Evolutionary conservation across 2,888 invertebrate genomes (phyloP).

Genomic region (Lithophane ornitopus): DNA sequence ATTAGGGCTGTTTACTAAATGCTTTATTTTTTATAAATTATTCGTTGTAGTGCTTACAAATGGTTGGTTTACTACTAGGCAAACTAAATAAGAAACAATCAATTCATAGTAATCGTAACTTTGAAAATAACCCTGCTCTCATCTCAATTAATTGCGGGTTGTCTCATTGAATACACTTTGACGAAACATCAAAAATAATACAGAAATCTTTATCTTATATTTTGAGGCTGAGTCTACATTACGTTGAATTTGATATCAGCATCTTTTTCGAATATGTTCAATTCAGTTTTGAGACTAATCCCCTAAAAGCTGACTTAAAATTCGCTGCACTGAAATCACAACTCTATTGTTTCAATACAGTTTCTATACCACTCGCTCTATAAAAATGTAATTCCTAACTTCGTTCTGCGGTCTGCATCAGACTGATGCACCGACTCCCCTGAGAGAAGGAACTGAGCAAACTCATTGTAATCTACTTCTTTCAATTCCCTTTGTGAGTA

Average conservation of each 20-base stretch:
- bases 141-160: background rate
- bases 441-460: conserved; percentile 65
- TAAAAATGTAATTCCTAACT: conserved; percentile 64
- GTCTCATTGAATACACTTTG: background rate
- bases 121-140: background rate
- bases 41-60: background rate
- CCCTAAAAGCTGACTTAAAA: conserved; percentile 16
- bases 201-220: background rate
- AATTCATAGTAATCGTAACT: background rate
- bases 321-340: conserved; percentile 33
- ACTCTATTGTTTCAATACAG: conserved; percentile 47
- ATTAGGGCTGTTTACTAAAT: conserved; percentile 34
- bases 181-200: background rate
- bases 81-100: background rate
- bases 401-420: conserved; percentile 59
- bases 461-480: conserved; percentile 86
- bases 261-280: background rate
- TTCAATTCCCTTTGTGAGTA: conserved; percentile 85
- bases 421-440: conserved; percentile 61
- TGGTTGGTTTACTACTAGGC: background rate
- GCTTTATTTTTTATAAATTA: conserved; percentile 16
- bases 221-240: too few species aligned
- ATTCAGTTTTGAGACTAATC: conserved; percentile 7
- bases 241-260: background rate
- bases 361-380: conserved; percentile 46